phyloP scores from a whole-genome alignment of 2,888 invertebrate species.

The Heterodera filipjevi region DNA sequence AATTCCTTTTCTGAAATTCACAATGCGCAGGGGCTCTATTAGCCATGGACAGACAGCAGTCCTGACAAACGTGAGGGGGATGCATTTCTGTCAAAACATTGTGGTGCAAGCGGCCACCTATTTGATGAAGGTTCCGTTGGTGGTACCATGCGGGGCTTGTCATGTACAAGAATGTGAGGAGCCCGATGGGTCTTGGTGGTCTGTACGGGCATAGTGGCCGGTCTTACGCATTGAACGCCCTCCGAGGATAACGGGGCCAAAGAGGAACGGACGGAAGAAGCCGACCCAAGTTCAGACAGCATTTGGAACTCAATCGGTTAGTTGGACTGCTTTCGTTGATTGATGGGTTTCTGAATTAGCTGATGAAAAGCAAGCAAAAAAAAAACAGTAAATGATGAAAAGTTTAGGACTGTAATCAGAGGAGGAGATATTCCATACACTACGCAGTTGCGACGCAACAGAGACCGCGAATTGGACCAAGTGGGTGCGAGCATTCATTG shows the following conservation, averaged over 20 bases:
- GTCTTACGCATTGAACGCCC: slow-evolving; percentile 84
- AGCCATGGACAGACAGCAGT: slow-evolving; percentile 17
- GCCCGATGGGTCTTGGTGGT: slow-evolving; percentile 72
- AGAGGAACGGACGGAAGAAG: slow-evolving; percentile 84
- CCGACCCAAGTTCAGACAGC: slow-evolving; percentile 49
- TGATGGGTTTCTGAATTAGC: not conserved
- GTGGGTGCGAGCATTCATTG: not conserved
- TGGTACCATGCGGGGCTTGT: slow-evolving; percentile 68
- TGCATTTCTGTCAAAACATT: slow-evolving; percentile 40
- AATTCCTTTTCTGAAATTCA: not conserved
- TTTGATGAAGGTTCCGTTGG: slow-evolving; percentile 85
- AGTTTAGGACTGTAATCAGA: slow-evolving; percentile 52
- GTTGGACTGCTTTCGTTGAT: not conserved
- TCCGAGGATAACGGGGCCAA: slow-evolving; percentile 91
- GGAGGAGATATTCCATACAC: slow-evolving; percentile 61
- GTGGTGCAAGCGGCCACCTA: slow-evolving; percentile 56
- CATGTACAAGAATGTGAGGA: slow-evolving; percentile 94
- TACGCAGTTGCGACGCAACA: slow-evolving; percentile 59
- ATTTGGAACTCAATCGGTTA: slow-evolving; percentile 51
- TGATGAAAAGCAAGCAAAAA: not conserved
- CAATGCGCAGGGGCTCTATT: not conserved
- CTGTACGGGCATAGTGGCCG: slow-evolving; percentile 57
- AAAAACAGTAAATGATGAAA: not conserved
- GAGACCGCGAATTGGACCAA: slow-evolving; percentile 46
- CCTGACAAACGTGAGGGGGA: slow-evolving; percentile 40